phyloP scores from a whole-genome alignment of 1,140 invertebrate genomes.

The Neomicropteryx cornuta region DNA sequence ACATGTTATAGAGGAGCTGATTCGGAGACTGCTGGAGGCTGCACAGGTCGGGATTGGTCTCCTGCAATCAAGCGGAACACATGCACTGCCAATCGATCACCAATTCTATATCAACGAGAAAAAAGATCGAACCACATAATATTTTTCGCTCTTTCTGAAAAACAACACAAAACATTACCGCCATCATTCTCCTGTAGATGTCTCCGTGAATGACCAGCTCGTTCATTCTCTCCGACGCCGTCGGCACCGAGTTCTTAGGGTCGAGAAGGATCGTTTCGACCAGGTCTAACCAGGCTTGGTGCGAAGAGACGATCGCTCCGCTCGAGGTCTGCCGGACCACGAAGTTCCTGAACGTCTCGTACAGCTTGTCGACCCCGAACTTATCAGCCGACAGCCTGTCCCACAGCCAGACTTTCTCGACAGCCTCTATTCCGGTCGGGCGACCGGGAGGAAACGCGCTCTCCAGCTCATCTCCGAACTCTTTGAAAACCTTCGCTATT shows the following conservation, averaged over 20 bases:
- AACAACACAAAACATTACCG: slow-evolving; percentile 54
- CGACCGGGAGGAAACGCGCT: slow-evolving; percentile 18
- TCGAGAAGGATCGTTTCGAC: slow-evolving; percentile 48
- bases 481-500: slow-evolving; percentile 42
- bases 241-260: slow-evolving; percentile 36
- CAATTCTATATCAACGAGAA: too few species aligned
- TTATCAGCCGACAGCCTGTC: slow-evolving; percentile 38
- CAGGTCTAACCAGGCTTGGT: slow-evolving; percentile 47
- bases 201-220: slow-evolving; percentile 43
- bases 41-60: slow-evolving; percentile 51
- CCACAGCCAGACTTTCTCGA: slow-evolving; percentile 42
- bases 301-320: slow-evolving; percentile 31
- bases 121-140: background rate
- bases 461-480: slow-evolving; percentile 38
- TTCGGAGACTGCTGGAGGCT: slow-evolving; percentile 62
- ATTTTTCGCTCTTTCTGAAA: slow-evolving; percentile 7
- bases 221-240: slow-evolving; percentile 36
- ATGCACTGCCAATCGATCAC: too few species aligned
- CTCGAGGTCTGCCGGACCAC: slow-evolving; percentile 36
- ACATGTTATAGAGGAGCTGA: slow-evolving; percentile 70
- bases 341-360: slow-evolving; percentile 46
- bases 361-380: slow-evolving; percentile 42
- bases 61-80: slow-evolving; percentile 37
- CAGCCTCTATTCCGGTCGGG: slow-evolving; percentile 24
- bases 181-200: slow-evolving; percentile 46